Base-by-base conservation (phyloP, 2,113 vertebrate genomes). In the Damaliscus lunatus region DNA sequence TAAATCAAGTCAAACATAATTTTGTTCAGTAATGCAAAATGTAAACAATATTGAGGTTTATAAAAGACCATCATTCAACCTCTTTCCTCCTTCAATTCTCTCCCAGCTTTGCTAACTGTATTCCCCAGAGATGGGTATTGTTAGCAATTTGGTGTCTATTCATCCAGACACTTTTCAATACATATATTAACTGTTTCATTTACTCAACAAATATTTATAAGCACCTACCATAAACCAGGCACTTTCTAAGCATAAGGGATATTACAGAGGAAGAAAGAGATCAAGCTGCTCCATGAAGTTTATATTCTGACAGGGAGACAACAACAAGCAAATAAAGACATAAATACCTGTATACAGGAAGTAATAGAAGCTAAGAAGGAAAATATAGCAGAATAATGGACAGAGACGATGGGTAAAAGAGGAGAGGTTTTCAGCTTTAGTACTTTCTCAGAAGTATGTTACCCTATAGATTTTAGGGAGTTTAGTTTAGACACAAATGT, bases 21-120 rank as follows among this genome's bases (percentile, higher is more conserved):
- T 90, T 27, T 94, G 91, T 82, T 93, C 84, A 93, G 27, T 78
- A 90, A 96, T 78, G 4, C 55, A 96, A 93, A 96, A 67, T 92
- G 17, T 89, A 94, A 95, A 96, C 5, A 91, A 53, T 57, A 67
- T 57, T 71, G 31, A 85, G 8, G 14, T 55, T 85, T 62, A 84
- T 83, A 93, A 71, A 83, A 87, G 3, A 71, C 15, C 14, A 87
- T 40, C 31, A 33, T 87, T 62, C 48, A 81, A 52, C 36, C 7
- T 71, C 33, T 13, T 88, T 88, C 14, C 8, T 7, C 40, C 31
- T 53, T 78, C 33, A 62, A 33, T 91, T 85, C 36, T n/a, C 9
- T 91, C 27, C 14, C 27, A 92, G 60, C 15, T 90, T 80, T 89
- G 52, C 50, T 91, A 89, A 60, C 6, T 91, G 6, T 77, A 87